A percentile compares a stretch with the other conserved stretches of the same genome.
These are phyloP conservation scores for Muscicapa striata DNA, from an alignment of 2,797 vertebrate species.

Conservation along the genomic window DNA sequence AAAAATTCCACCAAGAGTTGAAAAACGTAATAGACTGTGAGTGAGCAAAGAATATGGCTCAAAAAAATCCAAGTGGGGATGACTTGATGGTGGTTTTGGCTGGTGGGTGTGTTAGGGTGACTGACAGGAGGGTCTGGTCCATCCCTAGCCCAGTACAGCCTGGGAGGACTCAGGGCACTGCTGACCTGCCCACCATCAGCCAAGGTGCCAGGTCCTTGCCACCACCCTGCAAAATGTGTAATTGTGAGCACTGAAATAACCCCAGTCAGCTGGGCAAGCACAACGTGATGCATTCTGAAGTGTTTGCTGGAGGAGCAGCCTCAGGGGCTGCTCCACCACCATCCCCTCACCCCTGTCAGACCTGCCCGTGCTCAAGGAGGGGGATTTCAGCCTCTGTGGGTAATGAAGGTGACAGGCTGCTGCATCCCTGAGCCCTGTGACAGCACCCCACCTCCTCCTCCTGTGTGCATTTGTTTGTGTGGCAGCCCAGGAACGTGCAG, in stretches of 20 bases:
- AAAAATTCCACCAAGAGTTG: neutral
- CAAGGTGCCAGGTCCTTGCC: neutral
- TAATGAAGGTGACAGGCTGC: neutral
- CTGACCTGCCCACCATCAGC: neutral
- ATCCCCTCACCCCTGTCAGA: neutral
- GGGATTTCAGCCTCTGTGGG: neutral
- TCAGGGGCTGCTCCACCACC: neutral
- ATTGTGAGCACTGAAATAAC: neutral
- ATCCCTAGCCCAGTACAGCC: neutral
- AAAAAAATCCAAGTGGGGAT: neutral
- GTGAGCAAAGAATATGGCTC: neutral
- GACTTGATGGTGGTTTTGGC: neutral
- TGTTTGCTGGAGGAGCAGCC: neutral
- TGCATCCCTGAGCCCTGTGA: neutral
- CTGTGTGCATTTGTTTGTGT: neutral
- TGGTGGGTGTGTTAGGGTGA: rapidly evolving
- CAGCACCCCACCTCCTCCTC: rapidly evolving
- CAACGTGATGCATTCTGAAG: neutral
- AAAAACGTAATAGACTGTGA: neutral
- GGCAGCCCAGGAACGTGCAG: neutral
- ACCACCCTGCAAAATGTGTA: neutral
- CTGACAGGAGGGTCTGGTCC: neutral
- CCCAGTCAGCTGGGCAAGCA: neutral
- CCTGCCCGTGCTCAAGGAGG: neutral
- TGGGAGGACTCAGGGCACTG: rapidly evolving